Evolutionary conservation across 2,888 invertebrate genomes (phyloP).

Genomic region (Pammene fasciana): DNA sequence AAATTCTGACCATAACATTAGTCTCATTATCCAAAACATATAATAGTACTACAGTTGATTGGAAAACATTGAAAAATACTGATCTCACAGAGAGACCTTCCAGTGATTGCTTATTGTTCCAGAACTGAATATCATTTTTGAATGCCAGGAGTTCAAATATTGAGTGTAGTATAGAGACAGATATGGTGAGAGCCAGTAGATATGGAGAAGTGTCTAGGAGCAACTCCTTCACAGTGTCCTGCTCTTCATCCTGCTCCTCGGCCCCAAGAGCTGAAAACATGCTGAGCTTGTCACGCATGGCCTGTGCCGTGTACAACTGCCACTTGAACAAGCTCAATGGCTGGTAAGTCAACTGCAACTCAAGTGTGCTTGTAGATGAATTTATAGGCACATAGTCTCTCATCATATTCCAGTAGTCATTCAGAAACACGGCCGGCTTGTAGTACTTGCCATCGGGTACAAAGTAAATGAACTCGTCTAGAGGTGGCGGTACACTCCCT

Average conservation of each 20-base stretch:
- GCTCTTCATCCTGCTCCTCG: constrained; percentile 93
- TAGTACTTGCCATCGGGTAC: constrained; percentile 93
- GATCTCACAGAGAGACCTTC: constrained; percentile 99
- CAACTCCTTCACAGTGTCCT: constrained; percentile 96
- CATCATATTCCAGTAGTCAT: constrained; percentile 99
- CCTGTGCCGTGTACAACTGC: constrained; percentile 99
- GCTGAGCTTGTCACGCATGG: constrained; percentile 94
- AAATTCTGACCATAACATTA: constrained; percentile 96
- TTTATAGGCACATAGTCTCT: constrained; percentile 97
- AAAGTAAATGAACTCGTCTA: constrained; percentile 96
- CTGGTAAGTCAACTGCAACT: constrained; percentile 89
- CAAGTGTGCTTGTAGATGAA: constrained; percentile 88
- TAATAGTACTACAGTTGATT: constrained; percentile 96
- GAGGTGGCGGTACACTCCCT: constrained; percentile 94
- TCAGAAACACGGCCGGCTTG: constrained; percentile 96
- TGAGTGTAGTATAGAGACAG: constrained; percentile 97
- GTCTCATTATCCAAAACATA: constrained; percentile 99
- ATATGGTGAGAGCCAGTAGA: constrained; percentile 94
- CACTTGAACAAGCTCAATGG: constrained; percentile 98
- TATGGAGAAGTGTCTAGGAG: constrained; percentile 98
- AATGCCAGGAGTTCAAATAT: constrained; percentile 99
- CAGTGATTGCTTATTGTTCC: constrained; percentile 98
- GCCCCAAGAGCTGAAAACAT: constrained; percentile 84
- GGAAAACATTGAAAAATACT: constrained; percentile 99
- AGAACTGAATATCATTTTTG: constrained; percentile 99